These are phyloP conservation scores for Anolis apletophallus DNA, from an alignment of 2,797 vertebrate genomes.

Conservation along the genomic window DNA sequence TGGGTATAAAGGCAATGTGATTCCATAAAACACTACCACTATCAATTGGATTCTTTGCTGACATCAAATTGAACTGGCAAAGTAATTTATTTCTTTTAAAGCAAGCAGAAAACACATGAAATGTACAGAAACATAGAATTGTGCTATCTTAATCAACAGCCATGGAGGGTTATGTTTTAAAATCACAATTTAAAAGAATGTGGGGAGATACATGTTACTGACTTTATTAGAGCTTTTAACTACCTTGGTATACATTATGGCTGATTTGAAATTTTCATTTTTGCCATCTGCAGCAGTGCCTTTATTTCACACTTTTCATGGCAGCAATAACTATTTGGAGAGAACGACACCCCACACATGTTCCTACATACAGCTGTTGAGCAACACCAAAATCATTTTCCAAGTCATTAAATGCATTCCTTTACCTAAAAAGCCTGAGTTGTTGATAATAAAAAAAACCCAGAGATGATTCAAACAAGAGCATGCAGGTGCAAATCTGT, in stretches of 20 bases:
- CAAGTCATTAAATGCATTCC: slow-evolving; percentile 54
- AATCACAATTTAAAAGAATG: not conserved
- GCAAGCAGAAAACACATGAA: not conserved
- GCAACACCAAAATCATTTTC: slow-evolving; percentile 51
- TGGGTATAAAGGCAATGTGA: too few species aligned
- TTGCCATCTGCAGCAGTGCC: not conserved
- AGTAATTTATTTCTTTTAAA: not conserved
- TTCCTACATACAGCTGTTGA: slow-evolving; percentile 40
- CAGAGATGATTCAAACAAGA: slow-evolving; percentile 50
- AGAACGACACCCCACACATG: slow-evolving; percentile 14
- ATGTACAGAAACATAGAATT: not conserved
- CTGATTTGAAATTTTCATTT: slow-evolving; percentile 31
- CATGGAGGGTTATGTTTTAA: not conserved
- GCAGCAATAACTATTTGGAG: slow-evolving; percentile 33
- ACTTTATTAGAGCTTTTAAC: not conserved
- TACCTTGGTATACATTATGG: slow-evolving; percentile 7
- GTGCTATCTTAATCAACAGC: not conserved
- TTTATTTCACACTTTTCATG: slow-evolving; percentile 31
- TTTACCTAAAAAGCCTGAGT: slow-evolving; percentile 38
- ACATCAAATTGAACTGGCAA: not conserved
- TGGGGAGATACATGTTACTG: not conserved
- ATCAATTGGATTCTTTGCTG: not conserved
- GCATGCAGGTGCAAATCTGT: slow-evolving; percentile 39
- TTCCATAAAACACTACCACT: not conserved
- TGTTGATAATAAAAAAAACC: slow-evolving; percentile 21